Base-by-base conservation (phyloP, 2,797 vertebrate genomes). In the Acanthopagrus latus region DNA sequence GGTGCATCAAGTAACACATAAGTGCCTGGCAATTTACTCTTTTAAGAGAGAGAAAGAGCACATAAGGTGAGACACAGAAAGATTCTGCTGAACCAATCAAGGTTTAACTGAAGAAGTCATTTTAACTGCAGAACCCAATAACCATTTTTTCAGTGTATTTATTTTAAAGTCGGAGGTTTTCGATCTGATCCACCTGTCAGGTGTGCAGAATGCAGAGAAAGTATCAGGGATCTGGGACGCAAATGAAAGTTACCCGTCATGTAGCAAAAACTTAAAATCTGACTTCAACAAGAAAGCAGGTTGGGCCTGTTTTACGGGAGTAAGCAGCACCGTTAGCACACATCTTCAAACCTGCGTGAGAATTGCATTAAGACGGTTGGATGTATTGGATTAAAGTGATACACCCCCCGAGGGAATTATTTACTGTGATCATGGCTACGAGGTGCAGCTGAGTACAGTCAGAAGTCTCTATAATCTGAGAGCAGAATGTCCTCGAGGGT, bases 361-460 rank as follows among this genome's bases (percentile, higher is more conserved):
- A 56, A 75, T 62, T 78, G 68, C 41, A 56, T 64, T 38, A 7
- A 50, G 48, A 43, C 7, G 33, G 50, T 12, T 11, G 66, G 67
- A 65, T 44, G 73, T 38, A 41, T 78, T 72, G 65, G 63, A 88
- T 85, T 65, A 73, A 55, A 68, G 64, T 70, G 3, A 5, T 51
- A 44, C 58, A 23, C 43, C 69, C 63, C 70, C 21, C 0, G 54
- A 67, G 85, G 54, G 33, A 41, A 82, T 78, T 62, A 67, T 78
- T 76, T 77, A n/a, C 50, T 74, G 69, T 65, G 66, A 63, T 64
- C 63, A 56, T 38, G 55, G 55, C 41, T 57, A 12, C 0, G 70
- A 76, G 73, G 25, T 66, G 66, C 73, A 73, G 64, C 59, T 58
- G 68, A 71, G 72, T 73, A 27, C 64, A 71, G 73, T 47, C 20